phyloP scores from a whole-genome alignment of 2,888 invertebrate species.

The Monoplex corrugatus region DNA sequence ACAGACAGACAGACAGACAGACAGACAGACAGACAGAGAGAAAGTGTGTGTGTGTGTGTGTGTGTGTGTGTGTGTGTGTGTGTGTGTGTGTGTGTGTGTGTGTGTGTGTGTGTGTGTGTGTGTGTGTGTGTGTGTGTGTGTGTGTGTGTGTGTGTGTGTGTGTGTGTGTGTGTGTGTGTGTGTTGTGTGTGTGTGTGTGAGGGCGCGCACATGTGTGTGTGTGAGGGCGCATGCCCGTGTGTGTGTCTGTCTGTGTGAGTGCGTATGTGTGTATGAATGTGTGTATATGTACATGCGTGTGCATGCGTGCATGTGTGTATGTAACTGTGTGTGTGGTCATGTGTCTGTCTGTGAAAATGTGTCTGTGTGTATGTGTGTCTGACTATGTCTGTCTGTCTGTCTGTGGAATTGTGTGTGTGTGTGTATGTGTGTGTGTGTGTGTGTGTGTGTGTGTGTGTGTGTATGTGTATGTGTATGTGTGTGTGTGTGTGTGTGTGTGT shows the following conservation, averaged over 20 bases:
- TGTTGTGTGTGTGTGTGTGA: not conserved
- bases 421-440: not conserved
- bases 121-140: not conserved
- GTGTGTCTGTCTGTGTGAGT: not conserved
- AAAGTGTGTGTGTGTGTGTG: not conserved
- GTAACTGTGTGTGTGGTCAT: not conserved
- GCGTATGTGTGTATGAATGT: not conserved
- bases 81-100: too few relatives aligned
- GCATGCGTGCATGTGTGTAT: not conserved
- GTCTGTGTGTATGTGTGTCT: not conserved
- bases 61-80: not conserved
- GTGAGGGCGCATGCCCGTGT: not conserved
- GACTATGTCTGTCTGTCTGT: not conserved
- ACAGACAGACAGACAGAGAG: not conserved
- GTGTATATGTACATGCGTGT: not conserved
- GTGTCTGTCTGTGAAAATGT: not conserved
- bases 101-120: not conserved
- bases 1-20: conserved; percentile 9
- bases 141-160: not conserved
- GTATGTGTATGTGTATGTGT: not conserved
- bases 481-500: not conserved
- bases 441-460: conserved; percentile 6
- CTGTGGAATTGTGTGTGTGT: not conserved
- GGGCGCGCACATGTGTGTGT: not conserved
- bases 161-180: conserved; percentile 1